These are phyloP conservation scores for Ceuthmochares aereus DNA, from an alignment of 2,113 vertebrate genomes.

Conservation along the genomic window DNA sequence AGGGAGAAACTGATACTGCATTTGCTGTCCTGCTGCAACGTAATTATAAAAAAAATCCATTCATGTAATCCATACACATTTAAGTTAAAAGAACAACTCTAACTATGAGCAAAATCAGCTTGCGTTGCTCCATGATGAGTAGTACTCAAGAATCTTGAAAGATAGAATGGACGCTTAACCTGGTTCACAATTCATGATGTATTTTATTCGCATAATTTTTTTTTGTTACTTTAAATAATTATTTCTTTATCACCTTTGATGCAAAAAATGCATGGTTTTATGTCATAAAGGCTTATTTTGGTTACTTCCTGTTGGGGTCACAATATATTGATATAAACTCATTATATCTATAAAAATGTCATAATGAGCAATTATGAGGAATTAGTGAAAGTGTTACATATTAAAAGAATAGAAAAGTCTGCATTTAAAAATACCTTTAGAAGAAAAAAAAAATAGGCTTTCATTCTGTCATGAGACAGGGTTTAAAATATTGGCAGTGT, in stretches of 20 bases:
- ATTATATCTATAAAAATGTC: neutral
- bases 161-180: neutral
- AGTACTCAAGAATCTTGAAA: neutral
- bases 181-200: neutral
- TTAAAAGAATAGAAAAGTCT: neutral
- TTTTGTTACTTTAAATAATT: neutral
- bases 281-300: neutral
- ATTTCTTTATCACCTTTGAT: neutral
- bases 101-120: neutral
- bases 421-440: neutral
- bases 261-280: neutral
- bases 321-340: neutral
- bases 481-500: neutral
- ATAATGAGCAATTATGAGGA: neutral
- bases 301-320: neutral
- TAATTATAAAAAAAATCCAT: neutral
- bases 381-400: neutral
- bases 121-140: accelerated
- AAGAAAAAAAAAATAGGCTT: neutral
- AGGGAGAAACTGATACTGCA: neutral
- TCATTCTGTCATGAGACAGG: neutral
- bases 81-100: neutral
- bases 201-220: neutral
- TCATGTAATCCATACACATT: neutral
- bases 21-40: neutral